A percentile compares a stretch with the other conserved stretches of the same genome.
Conservation (phyloP, 2,113 vertebrate species). For the Corythornis madagascariensis region DNA sequence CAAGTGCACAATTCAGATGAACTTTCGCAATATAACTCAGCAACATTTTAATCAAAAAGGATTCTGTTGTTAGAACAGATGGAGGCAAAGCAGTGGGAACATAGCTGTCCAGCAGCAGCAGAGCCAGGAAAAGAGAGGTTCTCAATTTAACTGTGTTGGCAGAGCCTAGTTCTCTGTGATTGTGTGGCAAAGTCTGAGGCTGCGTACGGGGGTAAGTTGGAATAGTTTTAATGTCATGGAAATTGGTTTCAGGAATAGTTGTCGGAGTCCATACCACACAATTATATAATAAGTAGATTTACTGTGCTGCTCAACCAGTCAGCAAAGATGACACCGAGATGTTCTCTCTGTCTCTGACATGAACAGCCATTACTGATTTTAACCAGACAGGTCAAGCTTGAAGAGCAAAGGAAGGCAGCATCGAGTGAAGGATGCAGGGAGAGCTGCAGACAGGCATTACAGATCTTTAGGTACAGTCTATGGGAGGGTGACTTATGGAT, state of each 20-base stretch:
- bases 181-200: neutral
- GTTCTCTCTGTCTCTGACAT: neutral
- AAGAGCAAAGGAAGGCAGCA: neutral
- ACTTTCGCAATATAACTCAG: constrained; percentile 13
- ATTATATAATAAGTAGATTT: neutral
- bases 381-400: neutral
- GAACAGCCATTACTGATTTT: neutral
- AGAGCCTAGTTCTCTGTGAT: constrained; percentile 6
- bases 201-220: neutral
- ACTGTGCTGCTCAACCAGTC: neutral
- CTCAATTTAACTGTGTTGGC: constrained; percentile 39
- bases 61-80: constrained; percentile 61
- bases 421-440: neutral
- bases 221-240: constrained; percentile 20
- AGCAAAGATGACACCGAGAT: neutral
- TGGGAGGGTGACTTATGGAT: neutral
- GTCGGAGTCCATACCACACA: neutral
- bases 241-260: constrained; percentile 2
- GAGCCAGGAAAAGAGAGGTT: constrained; percentile 36
- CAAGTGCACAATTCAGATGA: neutral
- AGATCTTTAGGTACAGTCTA: neutral
- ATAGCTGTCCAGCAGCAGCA: constrained; percentile 28
- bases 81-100: constrained; percentile 21
- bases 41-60: constrained; percentile 57
- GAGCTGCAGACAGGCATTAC: neutral